Conservation (phyloP, 2,888 invertebrate species). For the Beris morrisii region DNA sequence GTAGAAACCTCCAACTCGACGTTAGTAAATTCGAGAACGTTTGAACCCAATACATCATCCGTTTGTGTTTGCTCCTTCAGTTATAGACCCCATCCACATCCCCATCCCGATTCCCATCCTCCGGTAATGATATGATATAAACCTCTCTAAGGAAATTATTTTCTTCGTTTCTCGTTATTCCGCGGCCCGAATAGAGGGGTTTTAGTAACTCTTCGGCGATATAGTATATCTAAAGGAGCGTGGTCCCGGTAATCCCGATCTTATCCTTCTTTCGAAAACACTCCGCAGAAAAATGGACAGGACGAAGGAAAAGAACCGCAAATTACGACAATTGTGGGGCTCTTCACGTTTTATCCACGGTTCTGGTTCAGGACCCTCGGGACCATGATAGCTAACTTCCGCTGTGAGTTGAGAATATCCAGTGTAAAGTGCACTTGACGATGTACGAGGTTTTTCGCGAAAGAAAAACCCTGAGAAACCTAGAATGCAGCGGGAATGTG, state of each 20-base stretch:
- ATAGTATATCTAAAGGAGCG: background rate
- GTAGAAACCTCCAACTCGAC: no score
- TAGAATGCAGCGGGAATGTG: no score
- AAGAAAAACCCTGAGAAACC: no score
- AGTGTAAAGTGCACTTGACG: no score
- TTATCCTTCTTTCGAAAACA: background rate
- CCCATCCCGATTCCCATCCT: background rate
- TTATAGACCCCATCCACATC: background rate
- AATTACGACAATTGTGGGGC: conserved; percentile 23
- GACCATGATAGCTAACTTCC: conserved; percentile 20
- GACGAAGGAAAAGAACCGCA: conserved; percentile 9
- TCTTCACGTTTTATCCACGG: conserved; percentile 24
- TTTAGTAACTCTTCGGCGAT: background rate
- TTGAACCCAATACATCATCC: conserved; percentile 10
- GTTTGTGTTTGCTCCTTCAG: background rate
- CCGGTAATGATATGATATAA: conserved; percentile 23
- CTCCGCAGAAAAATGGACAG: background rate
- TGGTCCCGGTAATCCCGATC: conserved; percentile 6
- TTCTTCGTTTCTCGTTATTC: conserved; percentile 8
- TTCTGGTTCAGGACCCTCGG: conserved; percentile 16
- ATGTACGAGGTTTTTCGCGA: no score
- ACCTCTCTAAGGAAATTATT: conserved; percentile 30
- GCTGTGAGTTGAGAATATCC: background rate
- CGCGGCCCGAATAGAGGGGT: background rate
- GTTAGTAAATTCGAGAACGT: no score